Percentiles rank a stretch among this genome's conserved stretches.
Conservation (phyloP, 2,888 invertebrate species). For the Diogma glabrata region DNA sequence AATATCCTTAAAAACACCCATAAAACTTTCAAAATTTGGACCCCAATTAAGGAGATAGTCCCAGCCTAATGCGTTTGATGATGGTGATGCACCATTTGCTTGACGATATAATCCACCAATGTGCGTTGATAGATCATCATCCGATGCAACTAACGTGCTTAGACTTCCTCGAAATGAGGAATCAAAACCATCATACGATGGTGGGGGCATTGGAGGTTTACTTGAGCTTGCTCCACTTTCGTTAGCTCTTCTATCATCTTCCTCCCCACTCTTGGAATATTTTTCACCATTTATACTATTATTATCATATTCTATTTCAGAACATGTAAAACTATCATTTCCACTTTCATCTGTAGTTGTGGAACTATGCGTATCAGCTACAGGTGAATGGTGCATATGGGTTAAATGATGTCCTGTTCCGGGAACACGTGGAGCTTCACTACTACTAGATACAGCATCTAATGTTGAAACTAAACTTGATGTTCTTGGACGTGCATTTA, state of each 20-base stretch:
- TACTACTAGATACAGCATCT: conserved; percentile 87
- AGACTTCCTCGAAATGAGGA: conserved; percentile 89
- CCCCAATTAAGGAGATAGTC: conserved; percentile 94
- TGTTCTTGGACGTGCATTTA: conserved; percentile 76
- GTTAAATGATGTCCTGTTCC: conserved; percentile 56
- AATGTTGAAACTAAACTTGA: conserved; percentile 84
- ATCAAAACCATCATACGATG: conserved; percentile 82
- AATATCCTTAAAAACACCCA: conserved; percentile 93
- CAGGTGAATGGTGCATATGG: conserved; percentile 61
- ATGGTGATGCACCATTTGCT: conserved; percentile 61
- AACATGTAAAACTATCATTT: conserved; percentile 96
- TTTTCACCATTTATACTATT: conserved; percentile 74
- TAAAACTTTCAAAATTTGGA: conserved; percentile 88
- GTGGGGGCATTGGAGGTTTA: conserved; percentile 58
- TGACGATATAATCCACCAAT: conserved; percentile 71
- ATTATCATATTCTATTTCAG: conserved; percentile 94
- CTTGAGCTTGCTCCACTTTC: conserved; percentile 40
- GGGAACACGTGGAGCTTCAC: conserved; percentile 62
- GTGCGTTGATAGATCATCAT: conserved; percentile 78
- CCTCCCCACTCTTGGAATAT: conserved; percentile 49
- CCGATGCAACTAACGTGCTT: conserved; percentile 86
- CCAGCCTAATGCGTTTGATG: conserved; percentile 76
- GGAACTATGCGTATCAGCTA: conserved; percentile 60
- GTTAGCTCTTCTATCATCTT: conserved; percentile 46
- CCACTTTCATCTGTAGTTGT: conserved; percentile 86